A percentile compares a stretch with the other conserved stretches of the same genome.
phyloP scores from a whole-genome alignment of 2,888 invertebrate species.

The Polyommatus icarus region DNA sequence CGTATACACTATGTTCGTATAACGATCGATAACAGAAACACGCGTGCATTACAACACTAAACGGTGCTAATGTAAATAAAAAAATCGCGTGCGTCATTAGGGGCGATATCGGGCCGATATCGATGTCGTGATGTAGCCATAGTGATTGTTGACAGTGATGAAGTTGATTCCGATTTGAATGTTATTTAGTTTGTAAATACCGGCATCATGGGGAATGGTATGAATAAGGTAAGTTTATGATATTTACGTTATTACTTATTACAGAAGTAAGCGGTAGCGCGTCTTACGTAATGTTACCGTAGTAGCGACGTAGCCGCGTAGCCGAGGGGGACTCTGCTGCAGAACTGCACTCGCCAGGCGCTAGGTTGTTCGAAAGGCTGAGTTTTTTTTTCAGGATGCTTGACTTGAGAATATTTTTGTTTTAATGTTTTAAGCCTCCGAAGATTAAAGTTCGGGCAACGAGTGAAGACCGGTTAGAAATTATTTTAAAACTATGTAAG shows the following conservation, averaged over 20 bases:
- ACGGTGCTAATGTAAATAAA: slow-evolving; percentile 35
- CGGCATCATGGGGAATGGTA: slow-evolving; percentile 89
- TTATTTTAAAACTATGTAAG: too few species aligned
- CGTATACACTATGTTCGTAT: slow-evolving; percentile 35
- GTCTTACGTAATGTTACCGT: slow-evolving; percentile 49
- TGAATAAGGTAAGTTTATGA: slow-evolving; percentile 89
- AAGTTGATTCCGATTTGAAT: slow-evolving; percentile 36
- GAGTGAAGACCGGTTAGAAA: too few species aligned
- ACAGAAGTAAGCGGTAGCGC: not conserved
- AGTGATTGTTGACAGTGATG: slow-evolving; percentile 73
- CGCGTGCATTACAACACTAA: slow-evolving; percentile 41
- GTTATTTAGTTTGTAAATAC: slow-evolving; percentile 23
- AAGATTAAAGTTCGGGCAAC: too few species aligned
- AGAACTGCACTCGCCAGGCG: not conserved
- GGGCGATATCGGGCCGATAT: slow-evolving; percentile 49
- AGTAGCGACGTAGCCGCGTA: slow-evolving; percentile 38
- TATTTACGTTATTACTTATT: slow-evolving; percentile 4
- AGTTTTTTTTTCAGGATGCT: not conserved
- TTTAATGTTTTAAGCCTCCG: too few species aligned
- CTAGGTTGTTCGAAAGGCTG: not conserved
- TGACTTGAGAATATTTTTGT: too few species aligned
- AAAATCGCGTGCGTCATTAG: slow-evolving; percentile 38
- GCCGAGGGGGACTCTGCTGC: slow-evolving; percentile 33
- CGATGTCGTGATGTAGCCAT: slow-evolving; percentile 71
- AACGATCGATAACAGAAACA: slow-evolving; percentile 47